Conservation (phyloP, 2,113 vertebrate species). For the Ifrita kowaldi region DNA sequence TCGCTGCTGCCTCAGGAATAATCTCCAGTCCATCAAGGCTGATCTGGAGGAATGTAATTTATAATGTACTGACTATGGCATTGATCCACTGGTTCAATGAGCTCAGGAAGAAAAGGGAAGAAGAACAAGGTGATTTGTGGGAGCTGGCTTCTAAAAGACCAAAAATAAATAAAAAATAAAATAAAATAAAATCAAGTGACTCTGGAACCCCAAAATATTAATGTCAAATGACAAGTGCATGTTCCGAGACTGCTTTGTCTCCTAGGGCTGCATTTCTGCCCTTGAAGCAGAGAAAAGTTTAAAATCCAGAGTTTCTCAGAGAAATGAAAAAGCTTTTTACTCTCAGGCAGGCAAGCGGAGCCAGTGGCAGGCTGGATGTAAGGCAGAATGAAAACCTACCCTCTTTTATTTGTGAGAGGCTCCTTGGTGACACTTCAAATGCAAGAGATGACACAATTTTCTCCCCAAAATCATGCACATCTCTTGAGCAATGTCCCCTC, state of each 20-base stretch:
- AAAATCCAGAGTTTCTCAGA: background rate
- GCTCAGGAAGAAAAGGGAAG: background rate
- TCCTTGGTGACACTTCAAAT: background rate
- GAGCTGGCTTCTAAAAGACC: background rate
- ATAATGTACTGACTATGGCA: background rate
- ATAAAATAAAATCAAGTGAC: background rate
- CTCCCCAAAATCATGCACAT: background rate
- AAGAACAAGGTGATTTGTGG: background rate
- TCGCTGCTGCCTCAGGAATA: background rate
- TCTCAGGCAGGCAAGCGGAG: background rate
- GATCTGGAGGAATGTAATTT: background rate
- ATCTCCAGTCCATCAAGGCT: background rate
- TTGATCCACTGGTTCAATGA: background rate
- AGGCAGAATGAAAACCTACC: background rate
- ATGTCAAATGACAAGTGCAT: background rate
- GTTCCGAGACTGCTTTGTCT: background rate
- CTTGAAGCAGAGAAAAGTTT: background rate
- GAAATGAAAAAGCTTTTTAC: background rate
- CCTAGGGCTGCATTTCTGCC: background rate
- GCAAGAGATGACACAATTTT: background rate
- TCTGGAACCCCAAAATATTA: background rate
- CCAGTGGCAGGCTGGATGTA: background rate
- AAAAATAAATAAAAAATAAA: background rate
- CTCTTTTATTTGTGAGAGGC: background rate
- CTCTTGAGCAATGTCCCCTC: background rate